Percentiles rank a stretch among this genome's conserved stretches.
phyloP scores from a whole-genome alignment of 2,888 invertebrate genomes.

The Scaptomyza tumidula region DNA sequence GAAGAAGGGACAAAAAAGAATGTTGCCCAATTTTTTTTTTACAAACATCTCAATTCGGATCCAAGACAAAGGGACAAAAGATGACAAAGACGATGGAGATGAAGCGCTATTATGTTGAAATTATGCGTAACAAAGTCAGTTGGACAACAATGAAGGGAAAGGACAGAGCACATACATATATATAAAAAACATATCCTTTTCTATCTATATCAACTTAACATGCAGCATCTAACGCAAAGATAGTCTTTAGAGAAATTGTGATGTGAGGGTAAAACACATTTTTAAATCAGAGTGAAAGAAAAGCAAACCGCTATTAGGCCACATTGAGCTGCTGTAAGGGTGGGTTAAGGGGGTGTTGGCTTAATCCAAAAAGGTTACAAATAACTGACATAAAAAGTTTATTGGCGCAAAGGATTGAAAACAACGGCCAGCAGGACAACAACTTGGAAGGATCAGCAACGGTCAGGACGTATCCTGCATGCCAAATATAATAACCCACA shows the following conservation, averaged over 20 bases:
- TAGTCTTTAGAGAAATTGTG: slow-evolving; percentile 16
- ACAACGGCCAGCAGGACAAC: slow-evolving; percentile 48
- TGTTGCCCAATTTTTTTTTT: slow-evolving; percentile 18
- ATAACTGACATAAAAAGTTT: slow-evolving; percentile 77
- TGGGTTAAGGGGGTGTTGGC: slow-evolving; percentile 15
- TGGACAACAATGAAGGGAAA: slow-evolving; percentile 31
- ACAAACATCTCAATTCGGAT: slow-evolving; percentile 35
- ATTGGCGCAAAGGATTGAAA: slow-evolving; percentile 77
- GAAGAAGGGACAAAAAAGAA: slow-evolving; percentile 21
- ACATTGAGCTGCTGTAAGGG: slow-evolving; percentile 35
- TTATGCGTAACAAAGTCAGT: slow-evolving; percentile 64
- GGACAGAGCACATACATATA: not conserved
- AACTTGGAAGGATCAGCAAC: slow-evolving; percentile 21
- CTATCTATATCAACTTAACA: slow-evolving; percentile 25
- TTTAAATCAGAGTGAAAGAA: slow-evolving; percentile 72
- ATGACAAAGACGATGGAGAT: slow-evolving; percentile 44
- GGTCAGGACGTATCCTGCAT: slow-evolving; percentile 59
- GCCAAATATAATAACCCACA: slow-evolving; percentile 58
- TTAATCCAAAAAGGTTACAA: slow-evolving; percentile 75
- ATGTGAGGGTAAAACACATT: slow-evolving; percentile 66
- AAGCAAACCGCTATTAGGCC: slow-evolving; percentile 72
- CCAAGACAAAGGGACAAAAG: slow-evolving; percentile 31
- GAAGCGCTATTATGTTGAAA: slow-evolving; percentile 67
- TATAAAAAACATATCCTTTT: slow-evolving; percentile 11
- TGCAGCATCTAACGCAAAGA: slow-evolving; percentile 19